These are phyloP conservation scores for Monomorium pharaonis DNA, from an alignment of 1,140 invertebrate genomes.

Conservation along the genomic window DNA sequence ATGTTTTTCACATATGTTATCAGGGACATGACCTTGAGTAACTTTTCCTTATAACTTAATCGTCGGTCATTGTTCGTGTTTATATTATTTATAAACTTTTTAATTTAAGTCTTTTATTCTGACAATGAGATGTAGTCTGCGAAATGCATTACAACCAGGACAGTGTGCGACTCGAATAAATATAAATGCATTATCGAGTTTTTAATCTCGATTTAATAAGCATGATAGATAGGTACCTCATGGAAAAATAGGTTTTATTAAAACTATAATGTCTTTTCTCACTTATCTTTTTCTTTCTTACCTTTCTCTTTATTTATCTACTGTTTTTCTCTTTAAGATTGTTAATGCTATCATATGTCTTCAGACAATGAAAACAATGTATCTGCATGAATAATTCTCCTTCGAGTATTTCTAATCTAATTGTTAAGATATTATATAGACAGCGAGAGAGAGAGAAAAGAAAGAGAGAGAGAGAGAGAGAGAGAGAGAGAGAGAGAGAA, in stretches of 20 bases:
- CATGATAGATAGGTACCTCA: not conserved
- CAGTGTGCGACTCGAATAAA: not conserved
- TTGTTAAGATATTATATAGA: conserved; percentile 51
- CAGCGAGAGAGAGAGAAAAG: not conserved
- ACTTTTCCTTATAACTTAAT: no score
- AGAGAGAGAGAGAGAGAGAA: not conserved
- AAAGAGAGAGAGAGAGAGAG: not conserved
- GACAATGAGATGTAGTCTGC: not conserved
- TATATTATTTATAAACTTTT: no score
- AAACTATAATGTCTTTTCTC: not conserved
- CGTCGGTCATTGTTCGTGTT: no score
- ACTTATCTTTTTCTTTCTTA: not conserved
- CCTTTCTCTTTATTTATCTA: not conserved
- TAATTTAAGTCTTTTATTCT: not conserved
- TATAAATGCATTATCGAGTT: not conserved
- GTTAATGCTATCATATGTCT: conserved; percentile 44
- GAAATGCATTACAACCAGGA: not conserved
- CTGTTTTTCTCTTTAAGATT: not conserved
- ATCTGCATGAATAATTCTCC: conserved; percentile 69
- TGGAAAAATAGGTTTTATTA: not conserved
- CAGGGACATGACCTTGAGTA: no score
- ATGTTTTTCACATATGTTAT: no score
- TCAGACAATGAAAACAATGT: conserved; percentile 73
- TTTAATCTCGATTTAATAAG: conserved; percentile 21
- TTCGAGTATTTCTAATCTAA: conserved; percentile 52